These are phyloP conservation scores for Mystacides longicornis DNA, from an alignment of 2,888 invertebrate species.

Conservation along the genomic window DNA sequence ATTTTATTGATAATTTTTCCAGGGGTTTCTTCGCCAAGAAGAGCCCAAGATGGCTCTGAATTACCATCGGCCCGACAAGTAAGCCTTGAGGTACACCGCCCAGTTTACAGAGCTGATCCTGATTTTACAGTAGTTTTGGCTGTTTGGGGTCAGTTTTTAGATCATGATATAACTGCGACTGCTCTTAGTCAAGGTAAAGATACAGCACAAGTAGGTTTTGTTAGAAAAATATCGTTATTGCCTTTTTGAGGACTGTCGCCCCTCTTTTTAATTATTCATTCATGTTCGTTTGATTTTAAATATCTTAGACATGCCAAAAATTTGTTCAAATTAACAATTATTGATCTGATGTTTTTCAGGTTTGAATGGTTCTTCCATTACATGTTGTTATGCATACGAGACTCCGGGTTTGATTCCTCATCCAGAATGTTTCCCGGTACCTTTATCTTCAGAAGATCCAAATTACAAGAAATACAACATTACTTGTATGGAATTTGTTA, in stretches of 20 bases:
- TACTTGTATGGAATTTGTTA: constrained; percentile 78
- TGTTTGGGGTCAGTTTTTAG: constrained; percentile 83
- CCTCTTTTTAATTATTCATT: too few relatives aligned
- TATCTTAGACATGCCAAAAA: too few relatives aligned
- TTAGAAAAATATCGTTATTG: too few relatives aligned
- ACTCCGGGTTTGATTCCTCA: constrained; percentile 38
- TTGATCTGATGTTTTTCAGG: constrained; percentile 33
- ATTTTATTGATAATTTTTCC: constrained; percentile 26
- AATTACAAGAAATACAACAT: constrained; percentile 59
- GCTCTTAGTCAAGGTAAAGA: constrained; percentile 60
- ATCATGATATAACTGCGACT: constrained; percentile 82
- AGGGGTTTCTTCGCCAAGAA: constrained; percentile 61
- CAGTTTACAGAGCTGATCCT: constrained; percentile 65
- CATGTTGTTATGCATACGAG: constrained; percentile 53
- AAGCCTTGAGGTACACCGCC: constrained; percentile 65
- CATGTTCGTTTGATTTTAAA: too few relatives aligned
- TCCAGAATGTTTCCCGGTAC: constrained; percentile 77
- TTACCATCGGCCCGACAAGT: constrained; percentile 72
- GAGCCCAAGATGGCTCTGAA: constrained; percentile 41
- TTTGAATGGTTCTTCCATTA: constrained; percentile 59
- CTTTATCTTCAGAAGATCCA: constrained; percentile 58
- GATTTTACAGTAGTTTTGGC: constrained; percentile 78
- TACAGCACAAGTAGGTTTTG: not conserved
- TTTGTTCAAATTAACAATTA: too few relatives aligned
- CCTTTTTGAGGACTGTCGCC: too few relatives aligned